phyloP scores from a whole-genome alignment of 2,888 invertebrate genomes.

The Azorinus chamasolen region DNA sequence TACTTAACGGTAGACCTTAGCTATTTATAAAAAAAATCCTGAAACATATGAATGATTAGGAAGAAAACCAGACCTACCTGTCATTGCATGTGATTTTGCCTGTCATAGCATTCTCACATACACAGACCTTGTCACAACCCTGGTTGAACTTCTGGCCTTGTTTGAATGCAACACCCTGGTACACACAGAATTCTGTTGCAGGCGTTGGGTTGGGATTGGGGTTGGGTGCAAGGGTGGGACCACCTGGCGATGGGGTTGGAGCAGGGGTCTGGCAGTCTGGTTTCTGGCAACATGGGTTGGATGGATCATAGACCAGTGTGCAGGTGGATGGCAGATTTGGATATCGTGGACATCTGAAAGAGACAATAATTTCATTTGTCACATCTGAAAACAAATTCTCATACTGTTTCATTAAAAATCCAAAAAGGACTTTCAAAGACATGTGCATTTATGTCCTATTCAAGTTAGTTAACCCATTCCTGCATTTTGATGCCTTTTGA shows the following conservation, averaged over 20 bases:
- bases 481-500: too few species aligned
- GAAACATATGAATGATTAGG: too few species aligned
- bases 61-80: conserved; percentile 64
- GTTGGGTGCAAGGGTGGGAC: conserved; percentile 48
- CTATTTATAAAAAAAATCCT: too few species aligned
- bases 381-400: too few species aligned
- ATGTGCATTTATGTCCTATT: too few species aligned
- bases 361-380: conserved; percentile 2
- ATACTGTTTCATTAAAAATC: too few species aligned
- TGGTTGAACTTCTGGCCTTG: conserved; percentile 71
- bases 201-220: conserved; percentile 6
- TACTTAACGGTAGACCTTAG: too few species aligned
- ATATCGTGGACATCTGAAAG: conserved; percentile 69
- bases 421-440: too few species aligned
- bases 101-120: conserved; percentile 73
- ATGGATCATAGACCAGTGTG: conserved; percentile 63
- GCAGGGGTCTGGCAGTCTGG: conserved; percentile 61
- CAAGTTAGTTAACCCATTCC: too few species aligned
- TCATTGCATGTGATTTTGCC: conserved; percentile 72
- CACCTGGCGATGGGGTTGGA: conserved; percentile 36
- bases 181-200: conserved; percentile 71
- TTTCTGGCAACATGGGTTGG: conserved; percentile 72
- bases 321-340: conserved; percentile 69
- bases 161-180: conserved; percentile 70
- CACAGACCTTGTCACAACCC: conserved; percentile 74